These are phyloP conservation scores for Trissoscelio sp. DNA, from an alignment of 2,888 invertebrate species.

Conservation along the genomic window DNA sequence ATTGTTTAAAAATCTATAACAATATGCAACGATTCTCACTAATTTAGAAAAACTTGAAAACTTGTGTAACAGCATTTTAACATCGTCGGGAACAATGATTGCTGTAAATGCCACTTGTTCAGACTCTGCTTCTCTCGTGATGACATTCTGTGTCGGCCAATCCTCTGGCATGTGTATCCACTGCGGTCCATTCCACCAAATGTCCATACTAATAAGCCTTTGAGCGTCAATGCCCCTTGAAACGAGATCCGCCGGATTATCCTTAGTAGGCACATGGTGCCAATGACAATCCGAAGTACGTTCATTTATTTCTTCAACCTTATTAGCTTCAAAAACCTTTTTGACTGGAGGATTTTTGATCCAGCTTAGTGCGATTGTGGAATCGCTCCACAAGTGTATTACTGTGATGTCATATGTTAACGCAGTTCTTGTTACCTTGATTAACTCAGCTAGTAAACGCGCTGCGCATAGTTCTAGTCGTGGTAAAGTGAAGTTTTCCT, in stretches of 20 bases:
- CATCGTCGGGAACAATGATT: no score
- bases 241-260: constrained; percentile 1
- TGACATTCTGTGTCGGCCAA: background rate
- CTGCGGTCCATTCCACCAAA: background rate
- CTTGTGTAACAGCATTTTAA: no score
- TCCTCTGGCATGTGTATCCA: background rate
- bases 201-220: background rate
- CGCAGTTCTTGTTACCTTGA: no score
- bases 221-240: background rate
- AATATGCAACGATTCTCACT: no score
- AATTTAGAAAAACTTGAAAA: no score
- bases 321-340: background rate
- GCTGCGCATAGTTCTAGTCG: background rate
- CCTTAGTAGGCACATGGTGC: background rate
- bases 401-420: constrained; percentile 5
- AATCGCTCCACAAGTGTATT: constrained; percentile 33
- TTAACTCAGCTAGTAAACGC: no score
- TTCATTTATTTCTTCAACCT: background rate
- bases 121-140: no score
- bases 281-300: background rate
- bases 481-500: background rate
- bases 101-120: no score
- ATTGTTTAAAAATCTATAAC: constrained; percentile 5
- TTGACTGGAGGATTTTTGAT: background rate
- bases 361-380: background rate